Conservation (phyloP, 2,113 vertebrate genomes). For the Perca fluviatilis region DNA sequence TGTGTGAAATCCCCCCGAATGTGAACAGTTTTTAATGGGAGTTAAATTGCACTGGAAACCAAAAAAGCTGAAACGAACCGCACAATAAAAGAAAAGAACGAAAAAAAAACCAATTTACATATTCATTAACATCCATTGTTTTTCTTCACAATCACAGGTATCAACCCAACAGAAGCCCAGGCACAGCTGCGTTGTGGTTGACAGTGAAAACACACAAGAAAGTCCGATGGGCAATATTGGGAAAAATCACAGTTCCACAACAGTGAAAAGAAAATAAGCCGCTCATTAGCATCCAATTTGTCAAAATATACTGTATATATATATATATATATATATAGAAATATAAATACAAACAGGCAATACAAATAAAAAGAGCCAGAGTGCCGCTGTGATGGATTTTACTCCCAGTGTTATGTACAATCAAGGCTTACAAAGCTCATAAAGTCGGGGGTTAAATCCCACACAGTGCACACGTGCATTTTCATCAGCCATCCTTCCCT, state of each 20-base stretch:
- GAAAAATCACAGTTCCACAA: slow-evolving; percentile 52
- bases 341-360: slow-evolving; percentile 40
- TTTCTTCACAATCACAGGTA: neutral
- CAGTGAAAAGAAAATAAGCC: slow-evolving; percentile 37
- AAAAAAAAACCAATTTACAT: neutral
- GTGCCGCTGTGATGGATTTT: slow-evolving; percentile 18
- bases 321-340: slow-evolving; percentile 30
- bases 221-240: neutral
- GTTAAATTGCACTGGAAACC: no score
- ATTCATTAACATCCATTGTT: neutral
- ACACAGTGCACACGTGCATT: neutral
- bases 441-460: slow-evolving; percentile 56
- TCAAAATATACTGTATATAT: slow-evolving; percentile 58
- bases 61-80: no score
- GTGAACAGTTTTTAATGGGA: no score
- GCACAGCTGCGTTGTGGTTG: neutral
- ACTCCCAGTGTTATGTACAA: slow-evolving; percentile 62
- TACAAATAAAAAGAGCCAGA: slow-evolving; percentile 53
- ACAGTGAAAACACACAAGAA: neutral
- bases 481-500: neutral
- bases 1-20: no score
- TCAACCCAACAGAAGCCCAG: neutral
- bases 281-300: neutral
- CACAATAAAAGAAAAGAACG: no score
- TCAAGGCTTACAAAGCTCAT: slow-evolving; percentile 73